Conservation (phyloP, 2,797 vertebrate genomes). For the Molossus alvarezi region DNA sequence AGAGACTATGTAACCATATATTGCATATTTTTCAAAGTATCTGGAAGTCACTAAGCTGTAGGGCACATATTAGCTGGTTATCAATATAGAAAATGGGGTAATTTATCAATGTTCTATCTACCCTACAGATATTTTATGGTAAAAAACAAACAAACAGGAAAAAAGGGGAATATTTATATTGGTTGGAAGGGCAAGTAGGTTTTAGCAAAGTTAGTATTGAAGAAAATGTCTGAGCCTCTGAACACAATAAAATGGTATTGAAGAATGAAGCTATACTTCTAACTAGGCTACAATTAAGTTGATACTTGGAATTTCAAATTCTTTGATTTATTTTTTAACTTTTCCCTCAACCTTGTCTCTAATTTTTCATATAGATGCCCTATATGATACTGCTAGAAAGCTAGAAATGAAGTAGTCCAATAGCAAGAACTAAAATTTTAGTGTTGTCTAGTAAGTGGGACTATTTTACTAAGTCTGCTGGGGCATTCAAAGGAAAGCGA, state of each 20-base stretch:
- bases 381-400: neutral
- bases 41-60: slow-evolving; percentile 16
- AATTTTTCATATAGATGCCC: neutral
- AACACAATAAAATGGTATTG: slow-evolving; percentile 8
- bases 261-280: neutral
- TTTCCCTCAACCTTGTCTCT: neutral
- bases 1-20: neutral
- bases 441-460: neutral
- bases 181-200: neutral
- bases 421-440: neutral
- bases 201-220: neutral
- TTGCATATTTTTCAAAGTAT: slow-evolving; percentile 39
- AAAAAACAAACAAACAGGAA: neutral
- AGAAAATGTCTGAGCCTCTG: neutral
- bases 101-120: slow-evolving; percentile 25
- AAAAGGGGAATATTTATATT: neutral
- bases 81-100: slow-evolving; percentile 44
- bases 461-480: neutral
- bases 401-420: neutral
- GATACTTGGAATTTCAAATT: neutral
- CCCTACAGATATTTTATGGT: neutral
- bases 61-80: neutral
- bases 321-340: neutral
- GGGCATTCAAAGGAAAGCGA: neutral
- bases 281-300: neutral